phyloP scores from a whole-genome alignment of 2,888 invertebrate species.

The Liopterus haemorrhoidalis region DNA sequence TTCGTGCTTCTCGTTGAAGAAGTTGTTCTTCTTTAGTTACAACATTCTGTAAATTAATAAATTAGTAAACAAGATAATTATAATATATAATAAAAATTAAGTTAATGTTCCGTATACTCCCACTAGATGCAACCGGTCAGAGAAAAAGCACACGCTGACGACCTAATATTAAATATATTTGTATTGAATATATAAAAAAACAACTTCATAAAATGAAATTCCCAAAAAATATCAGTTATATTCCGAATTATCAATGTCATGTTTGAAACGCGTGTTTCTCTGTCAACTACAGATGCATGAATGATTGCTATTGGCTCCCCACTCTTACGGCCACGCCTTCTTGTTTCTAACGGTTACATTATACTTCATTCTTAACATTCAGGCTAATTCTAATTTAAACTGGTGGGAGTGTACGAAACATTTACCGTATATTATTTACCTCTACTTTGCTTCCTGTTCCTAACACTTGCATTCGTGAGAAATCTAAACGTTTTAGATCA shows the following conservation, averaged over 20 bases:
- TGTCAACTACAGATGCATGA: too few relatives aligned
- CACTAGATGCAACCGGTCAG: too few relatives aligned
- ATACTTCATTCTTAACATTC: too few relatives aligned
- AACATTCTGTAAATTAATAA: constrained; percentile 35
- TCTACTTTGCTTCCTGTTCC: constrained; percentile 56
- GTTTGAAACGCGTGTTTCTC: too few relatives aligned
- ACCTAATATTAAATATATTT: constrained; percentile 4
- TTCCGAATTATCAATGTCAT: too few relatives aligned
- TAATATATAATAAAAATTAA: too few relatives aligned
- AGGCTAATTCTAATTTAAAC: constrained; percentile 7
- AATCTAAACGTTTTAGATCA: constrained; percentile 68
- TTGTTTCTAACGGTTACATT: too few relatives aligned
- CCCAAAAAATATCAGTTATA: not conserved
- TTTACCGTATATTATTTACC: constrained; percentile 28
- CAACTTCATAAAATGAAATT: not conserved
- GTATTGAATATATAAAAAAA: not conserved
- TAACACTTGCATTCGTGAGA: constrained; percentile 62
- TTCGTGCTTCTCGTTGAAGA: constrained; percentile 73
- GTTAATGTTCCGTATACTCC: too few relatives aligned
- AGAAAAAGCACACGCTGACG: not conserved
- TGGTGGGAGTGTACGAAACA: too few relatives aligned
- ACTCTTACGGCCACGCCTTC: too few relatives aligned
- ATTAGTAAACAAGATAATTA: constrained; percentile 1
- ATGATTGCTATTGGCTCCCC: too few relatives aligned
- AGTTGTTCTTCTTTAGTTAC: constrained; percentile 53